Percentiles rank a stretch among this genome's conserved stretches.
Evolutionary conservation across 2,113 vertebrate genomes (phyloP).

Genomic region (Mesocricetus auratus): DNA sequence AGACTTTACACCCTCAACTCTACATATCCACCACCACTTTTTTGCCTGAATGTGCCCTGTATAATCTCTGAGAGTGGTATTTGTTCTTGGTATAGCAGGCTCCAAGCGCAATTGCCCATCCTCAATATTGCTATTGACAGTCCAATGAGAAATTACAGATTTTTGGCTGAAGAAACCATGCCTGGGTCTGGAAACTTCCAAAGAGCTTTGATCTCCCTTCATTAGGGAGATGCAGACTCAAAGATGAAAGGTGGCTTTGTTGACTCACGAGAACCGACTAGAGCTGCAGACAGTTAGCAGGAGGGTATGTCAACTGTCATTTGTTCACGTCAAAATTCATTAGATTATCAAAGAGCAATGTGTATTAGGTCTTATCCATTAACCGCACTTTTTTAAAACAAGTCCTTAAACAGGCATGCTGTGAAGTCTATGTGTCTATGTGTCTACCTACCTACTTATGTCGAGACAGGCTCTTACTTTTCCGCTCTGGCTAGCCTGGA

Average conservation of each 20-base stretch:
- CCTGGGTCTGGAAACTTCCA: neutral
- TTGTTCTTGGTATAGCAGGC: neutral
- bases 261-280: neutral
- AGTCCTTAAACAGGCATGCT: neutral
- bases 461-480: neutral
- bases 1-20: neutral
- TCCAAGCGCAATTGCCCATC: constrained; percentile 20
- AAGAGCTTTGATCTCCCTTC: constrained; percentile 51
- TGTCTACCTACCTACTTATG: neutral
- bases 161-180: constrained; percentile 54
- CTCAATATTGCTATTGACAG: constrained; percentile 53
- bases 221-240: neutral
- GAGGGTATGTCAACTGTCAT: neutral
- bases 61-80: neutral
- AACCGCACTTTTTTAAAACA: neutral
- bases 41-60: neutral
- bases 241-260: constrained; percentile 19
- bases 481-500: neutral
- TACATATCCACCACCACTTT: neutral
- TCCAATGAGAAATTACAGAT: constrained; percentile 59
- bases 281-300: neutral
- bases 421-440: neutral
- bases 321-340: constrained; percentile 18
- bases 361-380: neutral
- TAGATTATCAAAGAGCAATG: neutral